Base-by-base conservation (phyloP, 2,888 invertebrate species). In the Pocota personata region DNA sequence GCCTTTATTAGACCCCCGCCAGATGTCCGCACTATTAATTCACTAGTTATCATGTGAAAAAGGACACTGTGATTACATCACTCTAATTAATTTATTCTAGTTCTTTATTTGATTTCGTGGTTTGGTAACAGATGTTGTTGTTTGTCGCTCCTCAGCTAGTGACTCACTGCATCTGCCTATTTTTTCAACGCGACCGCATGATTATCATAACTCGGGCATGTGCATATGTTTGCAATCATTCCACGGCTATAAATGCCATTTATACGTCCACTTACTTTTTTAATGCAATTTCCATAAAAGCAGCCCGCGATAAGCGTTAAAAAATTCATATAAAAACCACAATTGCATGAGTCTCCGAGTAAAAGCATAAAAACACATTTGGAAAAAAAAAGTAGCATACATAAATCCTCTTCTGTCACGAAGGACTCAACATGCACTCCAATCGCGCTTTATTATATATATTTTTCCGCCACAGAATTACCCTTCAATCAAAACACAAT, bases 281-380 rank as follows among this genome's bases (percentile, higher is more conserved):
- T 67, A 77, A 66, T 52, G 71, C 46, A 60, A 58, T 52, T 66
- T 52, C 37, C 67, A 73, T 77, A 67, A 83, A 82, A 64, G n/a
- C 21, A 46, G 21, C n/a, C 48, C 48, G 30, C 60, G 55, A 83
- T 83, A 50, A 77, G 62, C 57, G 19, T 46, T 52, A 69, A 60
- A 60, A 58, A 62, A 58, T 32, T 58, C 58, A 66, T 67, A 83
- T 83, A 72, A 83, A 72, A 83, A 60, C 82, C 72, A 48, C 72
- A 83, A 72, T 77, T 73, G 80, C 80, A 67, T 58, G 79, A 30
- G 37, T 30, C 4, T 58, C 40, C 16, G n/a, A 32, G 5, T 21
- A 30, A 52, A 16, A 10, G 10, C 64, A 75, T 21, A 71, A 19
- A 8, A 16, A 8, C 27, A 16, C 48, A 48, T 48, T 67, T 27